These are phyloP conservation scores for Datnioides undecimradiatus DNA, from an alignment of 2,113 vertebrate species.

Conservation along the genomic window DNA sequence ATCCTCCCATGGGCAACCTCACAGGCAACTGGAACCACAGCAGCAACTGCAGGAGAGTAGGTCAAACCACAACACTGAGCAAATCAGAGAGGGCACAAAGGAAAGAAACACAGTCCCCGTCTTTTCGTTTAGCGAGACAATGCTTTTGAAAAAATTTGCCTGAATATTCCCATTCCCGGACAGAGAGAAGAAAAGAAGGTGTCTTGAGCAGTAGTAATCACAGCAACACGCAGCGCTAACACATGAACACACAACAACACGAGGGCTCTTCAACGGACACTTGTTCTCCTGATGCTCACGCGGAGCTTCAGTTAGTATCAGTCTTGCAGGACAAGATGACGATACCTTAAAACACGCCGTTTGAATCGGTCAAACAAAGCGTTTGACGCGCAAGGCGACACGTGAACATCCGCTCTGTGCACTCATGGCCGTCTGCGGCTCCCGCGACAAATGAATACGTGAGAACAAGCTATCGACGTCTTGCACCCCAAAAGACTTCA, in stretches of 20 bases:
- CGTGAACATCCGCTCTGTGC: slow-evolving; percentile 55
- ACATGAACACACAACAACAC: slow-evolving; percentile 73
- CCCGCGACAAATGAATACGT: slow-evolving; percentile 30
- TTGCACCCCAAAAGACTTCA: slow-evolving; percentile 68
- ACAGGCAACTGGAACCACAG: slow-evolving; percentile 72
- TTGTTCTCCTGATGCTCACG: slow-evolving; percentile 66
- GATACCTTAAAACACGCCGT: slow-evolving; percentile 60
- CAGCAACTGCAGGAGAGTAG: slow-evolving; percentile 82
- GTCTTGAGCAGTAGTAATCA: slow-evolving; percentile 60
- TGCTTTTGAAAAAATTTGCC: slow-evolving; percentile 43
- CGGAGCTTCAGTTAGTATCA: slow-evolving; percentile 66
- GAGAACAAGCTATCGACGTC: slow-evolving; percentile 55
- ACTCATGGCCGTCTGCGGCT: slow-evolving; percentile 40
- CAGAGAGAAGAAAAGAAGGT: slow-evolving; percentile 78
- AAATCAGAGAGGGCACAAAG: slow-evolving; percentile 77
- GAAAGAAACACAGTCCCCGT: slow-evolving; percentile 40
- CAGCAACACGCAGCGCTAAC: slow-evolving; percentile 58
- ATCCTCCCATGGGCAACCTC: slow-evolving; percentile 70
- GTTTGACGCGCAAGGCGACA: slow-evolving; percentile 33
- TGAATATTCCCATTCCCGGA: slow-evolving; percentile 30
- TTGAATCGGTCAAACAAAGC: slow-evolving; percentile 50
- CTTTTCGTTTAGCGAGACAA: slow-evolving; percentile 49
- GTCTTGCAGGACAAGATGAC: slow-evolving; percentile 81
- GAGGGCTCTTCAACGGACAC: slow-evolving; percentile 83
- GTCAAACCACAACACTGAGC: slow-evolving; percentile 81